Conservation (phyloP, 2,113 vertebrate genomes). For the Egretta garzetta region DNA sequence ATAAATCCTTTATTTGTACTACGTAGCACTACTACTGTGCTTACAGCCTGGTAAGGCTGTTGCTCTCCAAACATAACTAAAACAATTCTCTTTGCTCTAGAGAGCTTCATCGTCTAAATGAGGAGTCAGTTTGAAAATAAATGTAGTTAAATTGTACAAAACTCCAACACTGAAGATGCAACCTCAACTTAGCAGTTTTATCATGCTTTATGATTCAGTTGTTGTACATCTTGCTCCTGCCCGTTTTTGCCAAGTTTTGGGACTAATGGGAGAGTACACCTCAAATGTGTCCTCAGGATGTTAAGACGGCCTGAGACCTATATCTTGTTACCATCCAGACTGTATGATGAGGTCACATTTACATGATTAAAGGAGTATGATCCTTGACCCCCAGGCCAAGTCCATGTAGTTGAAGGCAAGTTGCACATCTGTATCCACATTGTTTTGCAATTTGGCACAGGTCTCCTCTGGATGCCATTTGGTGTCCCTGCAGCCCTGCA, state of each 20-base stretch:
- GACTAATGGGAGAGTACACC: neutral
- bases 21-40: neutral
- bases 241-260: neutral
- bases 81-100: neutral
- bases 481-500: neutral
- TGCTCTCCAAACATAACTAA: neutral
- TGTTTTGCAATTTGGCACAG: accelerated
- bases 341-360: neutral
- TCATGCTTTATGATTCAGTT: neutral
- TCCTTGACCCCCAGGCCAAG: neutral
- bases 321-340: neutral
- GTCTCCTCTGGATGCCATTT: neutral
- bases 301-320: neutral
- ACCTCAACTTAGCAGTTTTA: neutral
- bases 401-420: neutral
- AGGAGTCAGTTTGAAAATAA: neutral
- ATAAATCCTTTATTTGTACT: neutral
- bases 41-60: neutral
- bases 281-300: neutral
- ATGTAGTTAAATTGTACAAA: neutral
- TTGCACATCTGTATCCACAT: neutral
- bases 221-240: neutral
- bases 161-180: neutral
- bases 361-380: neutral
- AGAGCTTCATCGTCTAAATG: neutral